Conservation (phyloP, 2,113 vertebrate genomes). For the Megaceryle torquata region DNA sequence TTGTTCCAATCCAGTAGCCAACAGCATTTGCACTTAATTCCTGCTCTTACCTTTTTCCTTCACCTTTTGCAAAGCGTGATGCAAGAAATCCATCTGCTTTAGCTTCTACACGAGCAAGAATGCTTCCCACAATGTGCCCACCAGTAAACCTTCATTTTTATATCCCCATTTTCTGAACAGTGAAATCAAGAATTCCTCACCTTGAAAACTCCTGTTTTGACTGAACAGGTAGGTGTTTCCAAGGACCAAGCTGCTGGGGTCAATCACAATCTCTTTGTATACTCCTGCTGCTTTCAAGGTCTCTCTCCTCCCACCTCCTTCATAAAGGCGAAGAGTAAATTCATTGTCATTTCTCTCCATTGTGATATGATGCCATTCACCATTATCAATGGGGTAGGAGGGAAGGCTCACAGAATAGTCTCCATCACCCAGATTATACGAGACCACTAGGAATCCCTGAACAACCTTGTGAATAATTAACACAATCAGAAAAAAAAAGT, state of each 20-base stretch:
- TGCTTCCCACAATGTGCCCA: not conserved
- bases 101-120: not conserved
- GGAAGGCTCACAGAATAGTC: slow-evolving; percentile 81
- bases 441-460: slow-evolving; percentile 80
- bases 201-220: slow-evolving; percentile 85
- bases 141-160: not conserved
- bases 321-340: slow-evolving; percentile 82
- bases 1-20: not conserved
- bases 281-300: slow-evolving; percentile 71
- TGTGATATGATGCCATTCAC: slow-evolving; percentile 86
- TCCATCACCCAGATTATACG: slow-evolving; percentile 88
- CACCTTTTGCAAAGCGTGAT: not conserved
- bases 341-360: slow-evolving; percentile 87
- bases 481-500: not conserved
- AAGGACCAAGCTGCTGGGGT: slow-evolving; percentile 80
- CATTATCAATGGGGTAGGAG: slow-evolving; percentile 83
- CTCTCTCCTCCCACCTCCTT: slow-evolving; percentile 84
- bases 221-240: slow-evolving; percentile 78
- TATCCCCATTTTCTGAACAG: not conserved
- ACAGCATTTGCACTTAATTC: not conserved
- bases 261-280: slow-evolving; percentile 84
- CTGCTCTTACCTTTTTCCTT: not conserved
- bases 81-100: not conserved
- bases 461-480: slow-evolving; percentile 74
- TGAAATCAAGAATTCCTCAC: slow-evolving; percentile 48